These are phyloP conservation scores for Apodemia hepburni DNA, from an alignment of 2,888 invertebrate genomes.

Conservation along the genomic window DNA sequence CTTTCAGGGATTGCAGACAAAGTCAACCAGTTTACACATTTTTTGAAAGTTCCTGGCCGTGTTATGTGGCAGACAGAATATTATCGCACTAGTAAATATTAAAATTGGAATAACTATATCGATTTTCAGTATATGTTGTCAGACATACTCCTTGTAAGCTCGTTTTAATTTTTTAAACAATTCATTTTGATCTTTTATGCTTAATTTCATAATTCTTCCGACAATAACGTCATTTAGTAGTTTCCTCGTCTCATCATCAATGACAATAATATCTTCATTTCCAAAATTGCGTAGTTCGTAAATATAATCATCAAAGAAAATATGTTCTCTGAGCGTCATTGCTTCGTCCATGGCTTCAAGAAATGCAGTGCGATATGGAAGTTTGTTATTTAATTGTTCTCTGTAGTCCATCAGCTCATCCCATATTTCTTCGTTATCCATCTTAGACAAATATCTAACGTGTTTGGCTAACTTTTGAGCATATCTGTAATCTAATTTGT, in stretches of 20 bases:
- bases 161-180: background rate
- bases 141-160: background rate
- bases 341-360: slow-evolving; percentile 45
- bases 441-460: slow-evolving; percentile 38
- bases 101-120: background rate
- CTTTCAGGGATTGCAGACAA: too few species aligned
- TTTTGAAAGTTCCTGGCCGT: too few species aligned
- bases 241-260: background rate
- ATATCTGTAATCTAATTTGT: slow-evolving; percentile 35
- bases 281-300: background rate
- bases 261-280: background rate
- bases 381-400: slow-evolving; percentile 31
- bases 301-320: background rate
- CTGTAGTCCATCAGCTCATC: slow-evolving; percentile 37
- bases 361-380: slow-evolving; percentile 39
- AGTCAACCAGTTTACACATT: too few species aligned
- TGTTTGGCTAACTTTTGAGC: slow-evolving; percentile 40
- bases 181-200: background rate
- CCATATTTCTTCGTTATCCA: slow-evolving; percentile 39
- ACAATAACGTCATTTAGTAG: background rate
- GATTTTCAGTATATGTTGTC: background rate
- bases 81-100: background rate
- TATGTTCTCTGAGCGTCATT: slow-evolving; percentile 37
- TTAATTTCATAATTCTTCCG: background rate
- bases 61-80: too few species aligned